Conservation (phyloP, 2,113 vertebrate genomes). For the Nannospalax galili region DNA sequence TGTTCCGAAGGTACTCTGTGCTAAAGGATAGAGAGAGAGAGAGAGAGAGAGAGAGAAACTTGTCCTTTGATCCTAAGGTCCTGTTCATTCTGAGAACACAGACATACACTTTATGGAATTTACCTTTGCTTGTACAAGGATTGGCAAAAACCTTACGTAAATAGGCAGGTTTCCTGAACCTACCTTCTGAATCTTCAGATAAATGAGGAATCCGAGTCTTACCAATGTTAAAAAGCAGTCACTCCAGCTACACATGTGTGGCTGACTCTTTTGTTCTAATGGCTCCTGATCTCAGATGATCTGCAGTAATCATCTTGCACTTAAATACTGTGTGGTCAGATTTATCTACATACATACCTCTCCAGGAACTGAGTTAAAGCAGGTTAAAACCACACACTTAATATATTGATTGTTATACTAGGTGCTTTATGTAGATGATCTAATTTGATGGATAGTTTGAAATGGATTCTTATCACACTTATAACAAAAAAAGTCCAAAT, state of each 20-base stretch:
- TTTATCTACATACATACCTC: background rate
- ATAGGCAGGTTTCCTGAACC: conserved; percentile 69
- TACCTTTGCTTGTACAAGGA: conserved; percentile 75
- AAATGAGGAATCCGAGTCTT: conserved; percentile 13
- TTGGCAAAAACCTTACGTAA: conserved; percentile 69
- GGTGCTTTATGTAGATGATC: background rate
- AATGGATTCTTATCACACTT: background rate
- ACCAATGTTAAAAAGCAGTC: conserved; percentile 23
- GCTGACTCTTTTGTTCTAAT: background rate
- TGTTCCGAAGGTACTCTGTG: background rate
- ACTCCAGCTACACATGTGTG: background rate
- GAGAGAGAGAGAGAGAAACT: background rate
- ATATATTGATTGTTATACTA: background rate
- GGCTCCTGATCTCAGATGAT: background rate
- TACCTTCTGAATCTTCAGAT: conserved; percentile 62
- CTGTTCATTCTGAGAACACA: conserved; percentile 56
- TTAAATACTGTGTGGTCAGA: background rate
- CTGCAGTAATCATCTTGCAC: conserved; percentile 15
- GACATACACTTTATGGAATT: conserved; percentile 68
- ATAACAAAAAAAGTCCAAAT: background rate
- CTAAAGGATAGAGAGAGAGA: background rate
- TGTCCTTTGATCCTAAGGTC: conserved; percentile 56
- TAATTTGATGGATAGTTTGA: background rate
- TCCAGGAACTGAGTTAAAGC: background rate
- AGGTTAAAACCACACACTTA: conserved; percentile 20